Evolutionary conservation across 2,113 vertebrate species (phyloP).

Genomic region (Platycercus adscitus): DNA sequence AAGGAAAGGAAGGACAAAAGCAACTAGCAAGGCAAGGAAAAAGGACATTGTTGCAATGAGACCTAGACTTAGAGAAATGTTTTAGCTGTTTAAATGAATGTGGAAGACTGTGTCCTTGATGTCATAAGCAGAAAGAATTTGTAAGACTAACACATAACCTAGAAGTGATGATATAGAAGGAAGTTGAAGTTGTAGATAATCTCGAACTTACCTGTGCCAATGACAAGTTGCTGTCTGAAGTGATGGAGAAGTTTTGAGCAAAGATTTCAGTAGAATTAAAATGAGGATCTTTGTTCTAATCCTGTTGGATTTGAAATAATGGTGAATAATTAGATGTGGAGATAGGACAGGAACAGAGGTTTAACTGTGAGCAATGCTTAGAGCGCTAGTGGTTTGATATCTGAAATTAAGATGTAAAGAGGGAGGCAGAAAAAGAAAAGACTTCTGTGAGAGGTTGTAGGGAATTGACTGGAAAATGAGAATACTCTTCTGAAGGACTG

Average conservation of each 20-base stretch:
- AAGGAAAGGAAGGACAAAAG: background rate
- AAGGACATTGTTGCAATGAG: background rate
- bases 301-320: background rate
- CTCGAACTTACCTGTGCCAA: background rate
- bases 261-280: background rate
- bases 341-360: background rate
- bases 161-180: background rate
- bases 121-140: background rate
- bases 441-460: background rate
- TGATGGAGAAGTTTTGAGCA: background rate
- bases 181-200: background rate
- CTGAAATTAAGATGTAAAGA: background rate
- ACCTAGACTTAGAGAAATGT: background rate
- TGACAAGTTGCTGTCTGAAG: background rate
- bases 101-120: background rate
- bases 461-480: background rate
- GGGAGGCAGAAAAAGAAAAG: fast-evolving
- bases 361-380: background rate
- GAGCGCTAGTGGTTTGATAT: background rate
- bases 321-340: background rate
- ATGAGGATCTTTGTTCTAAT: background rate
- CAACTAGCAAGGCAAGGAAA: background rate
- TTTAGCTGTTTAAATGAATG: background rate
- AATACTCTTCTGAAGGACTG: background rate
- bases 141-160: background rate